Conservation (phyloP, 2,888 invertebrate species). For the Entomobrya proxima region DNA sequence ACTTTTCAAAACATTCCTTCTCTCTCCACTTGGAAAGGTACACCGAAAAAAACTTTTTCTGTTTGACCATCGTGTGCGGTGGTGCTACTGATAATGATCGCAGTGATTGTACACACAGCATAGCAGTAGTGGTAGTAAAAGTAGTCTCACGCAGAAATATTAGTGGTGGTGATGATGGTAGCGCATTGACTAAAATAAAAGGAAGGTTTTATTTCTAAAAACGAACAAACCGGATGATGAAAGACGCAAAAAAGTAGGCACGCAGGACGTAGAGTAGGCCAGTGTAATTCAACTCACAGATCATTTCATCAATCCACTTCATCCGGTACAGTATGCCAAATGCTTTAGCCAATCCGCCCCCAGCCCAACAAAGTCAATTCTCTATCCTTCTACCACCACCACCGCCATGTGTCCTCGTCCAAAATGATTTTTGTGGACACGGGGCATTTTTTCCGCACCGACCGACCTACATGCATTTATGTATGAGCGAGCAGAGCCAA, state of each 20-base stretch:
- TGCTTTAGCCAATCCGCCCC: constrained; percentile 56
- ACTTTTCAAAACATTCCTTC: no score
- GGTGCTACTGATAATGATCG: constrained; percentile 5
- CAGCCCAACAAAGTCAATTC: constrained; percentile 53
- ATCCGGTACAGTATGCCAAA: constrained; percentile 62
- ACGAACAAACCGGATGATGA: constrained; percentile 12
- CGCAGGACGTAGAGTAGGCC: constrained; percentile 19
- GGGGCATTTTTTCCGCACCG: constrained; percentile 13
- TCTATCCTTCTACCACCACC: no score
- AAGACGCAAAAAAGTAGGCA: constrained; percentile 26
- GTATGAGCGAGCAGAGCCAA: constrained; percentile 34
- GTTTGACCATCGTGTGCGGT: background rate
- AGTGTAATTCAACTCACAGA: constrained; percentile 65
- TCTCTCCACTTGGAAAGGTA: background rate
- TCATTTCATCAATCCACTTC: constrained; percentile 68
- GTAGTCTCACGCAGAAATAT: background rate
- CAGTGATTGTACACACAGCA: background rate
- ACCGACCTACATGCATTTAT: constrained; percentile 45
- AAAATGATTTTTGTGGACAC: constrained; percentile 58
- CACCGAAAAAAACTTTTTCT: background rate
- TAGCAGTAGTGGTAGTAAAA: background rate
- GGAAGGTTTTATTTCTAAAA: background rate
- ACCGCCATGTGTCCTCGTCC: constrained; percentile 49
- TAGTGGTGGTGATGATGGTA: background rate
- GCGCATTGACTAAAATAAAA: background rate